These are phyloP conservation scores for Frankliniella fusca DNA, from an alignment of 2,888 invertebrate species.

Conservation along the genomic window DNA sequence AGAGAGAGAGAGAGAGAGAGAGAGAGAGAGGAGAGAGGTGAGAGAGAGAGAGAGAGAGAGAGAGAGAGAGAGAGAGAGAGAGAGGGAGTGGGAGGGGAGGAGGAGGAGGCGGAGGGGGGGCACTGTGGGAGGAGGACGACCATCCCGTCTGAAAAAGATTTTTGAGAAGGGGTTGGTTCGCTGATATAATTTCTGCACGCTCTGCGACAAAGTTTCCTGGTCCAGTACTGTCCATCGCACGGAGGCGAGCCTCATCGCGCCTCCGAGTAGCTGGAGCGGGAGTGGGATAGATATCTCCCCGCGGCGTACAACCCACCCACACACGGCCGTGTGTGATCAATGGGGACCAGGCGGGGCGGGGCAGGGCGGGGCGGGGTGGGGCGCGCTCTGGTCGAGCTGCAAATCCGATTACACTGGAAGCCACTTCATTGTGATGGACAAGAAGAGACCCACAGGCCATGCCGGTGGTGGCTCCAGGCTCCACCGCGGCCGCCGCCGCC, in stretches of 20 bases:
- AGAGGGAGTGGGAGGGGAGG: too few species aligned
- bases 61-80: too few species aligned
- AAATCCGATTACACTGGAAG: conserved; percentile 21
- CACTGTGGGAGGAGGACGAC: too few species aligned
- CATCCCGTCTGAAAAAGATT: too few species aligned
- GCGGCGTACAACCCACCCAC: neutral
- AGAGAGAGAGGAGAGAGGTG: too few species aligned
- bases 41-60: too few species aligned
- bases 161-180: neutral
- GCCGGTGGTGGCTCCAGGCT: neutral
- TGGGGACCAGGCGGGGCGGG: neutral
- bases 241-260: neutral
- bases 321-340: conserved; percentile 2
- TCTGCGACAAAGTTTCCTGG: neutral
- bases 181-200: neutral
- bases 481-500: neutral
- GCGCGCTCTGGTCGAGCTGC: neutral
- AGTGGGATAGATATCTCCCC: neutral
- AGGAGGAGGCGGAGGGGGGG: too few species aligned
- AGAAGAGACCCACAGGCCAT: neutral
- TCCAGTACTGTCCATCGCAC: too few species aligned
- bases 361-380: neutral
- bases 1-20: too few species aligned
- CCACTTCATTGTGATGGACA: conserved; percentile 24
- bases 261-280: neutral